Evolutionary conservation across 2,797 vertebrate species (phyloP), one percentile per base, ranked within the genome.

Genomic region (Bufotes viridis): DNA sequence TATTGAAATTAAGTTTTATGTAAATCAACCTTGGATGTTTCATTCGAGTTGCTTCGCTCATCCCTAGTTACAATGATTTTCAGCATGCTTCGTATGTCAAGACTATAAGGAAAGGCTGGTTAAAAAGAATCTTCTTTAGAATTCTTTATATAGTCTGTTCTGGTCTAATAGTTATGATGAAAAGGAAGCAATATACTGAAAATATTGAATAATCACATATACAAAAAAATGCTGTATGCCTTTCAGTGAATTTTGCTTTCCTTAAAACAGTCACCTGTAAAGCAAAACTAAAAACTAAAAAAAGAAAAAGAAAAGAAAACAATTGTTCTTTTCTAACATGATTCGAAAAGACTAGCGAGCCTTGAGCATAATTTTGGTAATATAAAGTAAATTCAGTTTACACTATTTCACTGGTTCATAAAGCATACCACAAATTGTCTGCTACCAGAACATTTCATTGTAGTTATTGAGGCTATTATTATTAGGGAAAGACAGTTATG

Each of bases 391-490:
- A 87, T 87, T 87, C 57, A 87, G 65, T 87, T 81, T 87, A 87
- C 85, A 87, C 67, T 42, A 65, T 65, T 87, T 69, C 57, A 75
- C 34, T 49, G 67, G 65, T 87, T 81, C 85, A 81, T 87, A 63
- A 74, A 87, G 69, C 86, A 87, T n/a, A n/a, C n/a, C n/a, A n/a
- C n/a, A n/a, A n/a, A n/a, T 75, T 87, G 65, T 80, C 67, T 82
- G 69, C 79, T 82, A 87, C 78, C 29, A 87, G 22, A 75, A 72
- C 78, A 75, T 82, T 87, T 81, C 51, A 82, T 82, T 87, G 67
- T 75, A 26, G 67, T 74, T 74, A 87, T 82, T 81, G 63, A 75
- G 11, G 79, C 79, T 87, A 82, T 87, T 87, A 87, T 87, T 87
- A 87, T 81, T 58, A 82, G 57, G 57, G 80, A 82, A 82, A 75